Percentiles rank a stretch among this genome's conserved stretches.
Conservation (phyloP, 23 tunicate species). For the Halocynthia roretzi region DNA sequence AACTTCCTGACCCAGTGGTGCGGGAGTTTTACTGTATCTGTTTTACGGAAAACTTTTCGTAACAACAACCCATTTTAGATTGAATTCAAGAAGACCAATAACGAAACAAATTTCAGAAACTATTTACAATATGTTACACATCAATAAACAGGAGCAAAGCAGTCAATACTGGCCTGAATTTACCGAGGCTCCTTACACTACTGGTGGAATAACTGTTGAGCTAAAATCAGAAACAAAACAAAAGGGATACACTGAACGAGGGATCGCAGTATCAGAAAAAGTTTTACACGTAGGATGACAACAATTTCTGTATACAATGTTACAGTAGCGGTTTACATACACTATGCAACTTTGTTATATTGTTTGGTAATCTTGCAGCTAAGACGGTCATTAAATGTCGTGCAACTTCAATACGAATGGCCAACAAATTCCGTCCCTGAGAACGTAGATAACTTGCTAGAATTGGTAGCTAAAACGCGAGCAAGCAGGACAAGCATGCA, state of each 20-base stretch:
- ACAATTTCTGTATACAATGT: neutral
- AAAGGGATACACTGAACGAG: neutral
- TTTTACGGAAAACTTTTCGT: too few relatives aligned
- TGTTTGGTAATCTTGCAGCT: neutral
- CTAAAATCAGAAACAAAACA: slow-evolving; percentile 3
- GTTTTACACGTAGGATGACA: neutral
- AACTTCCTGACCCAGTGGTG: neutral
- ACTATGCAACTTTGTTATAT: neutral
- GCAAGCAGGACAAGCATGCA: neutral
- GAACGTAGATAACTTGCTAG: neutral
- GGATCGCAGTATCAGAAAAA: slow-evolving; percentile 4
- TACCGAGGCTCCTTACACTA: neutral
- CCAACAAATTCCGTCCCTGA: neutral
- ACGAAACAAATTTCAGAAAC: too few relatives aligned
- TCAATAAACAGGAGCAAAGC: neutral
- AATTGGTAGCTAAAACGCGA: neutral
- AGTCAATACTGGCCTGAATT: slow-evolving; percentile 9
- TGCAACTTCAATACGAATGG: slow-evolving; percentile 8
- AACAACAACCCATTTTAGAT: too few relatives aligned
- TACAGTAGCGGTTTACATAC: neutral
- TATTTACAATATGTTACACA: too few relatives aligned
- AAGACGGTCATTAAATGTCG: neutral
- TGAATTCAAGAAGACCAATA: too few relatives aligned
- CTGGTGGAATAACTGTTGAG: neutral
- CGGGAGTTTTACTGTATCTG: too few relatives aligned